Evolutionary conservation across 2,888 invertebrate genomes (phyloP).

Genomic region (Axea sp.): DNA sequence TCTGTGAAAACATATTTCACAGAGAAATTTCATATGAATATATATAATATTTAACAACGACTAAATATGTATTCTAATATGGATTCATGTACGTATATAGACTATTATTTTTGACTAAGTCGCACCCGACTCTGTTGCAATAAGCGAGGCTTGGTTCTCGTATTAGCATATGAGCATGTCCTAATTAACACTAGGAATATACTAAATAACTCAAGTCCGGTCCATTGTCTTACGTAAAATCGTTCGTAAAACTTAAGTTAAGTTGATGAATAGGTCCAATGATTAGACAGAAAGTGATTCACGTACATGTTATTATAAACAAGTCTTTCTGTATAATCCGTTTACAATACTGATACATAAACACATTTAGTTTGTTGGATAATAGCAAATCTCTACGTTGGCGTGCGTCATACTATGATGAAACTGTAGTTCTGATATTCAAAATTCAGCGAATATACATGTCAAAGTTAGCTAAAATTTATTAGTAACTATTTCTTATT

Average conservation of each 20-base stretch:
- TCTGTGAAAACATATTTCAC: too few species aligned
- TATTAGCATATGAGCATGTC: conserved; percentile 78
- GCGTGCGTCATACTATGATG: conserved; percentile 8
- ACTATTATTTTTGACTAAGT: conserved; percentile 75
- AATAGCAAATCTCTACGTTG: conserved; percentile 7
- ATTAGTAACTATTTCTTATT: conserved; percentile 26
- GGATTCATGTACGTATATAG: too few species aligned
- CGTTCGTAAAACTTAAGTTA: conserved; percentile 76
- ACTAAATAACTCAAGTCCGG: conserved; percentile 72
- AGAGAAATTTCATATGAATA: too few species aligned
- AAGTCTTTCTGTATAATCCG: conserved; percentile 56
- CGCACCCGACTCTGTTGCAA: conserved; percentile 74
- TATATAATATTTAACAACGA: too few species aligned
- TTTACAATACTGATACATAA: conserved; percentile 41
- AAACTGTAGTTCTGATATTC: conserved; percentile 24
- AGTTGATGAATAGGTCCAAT: conserved; percentile 62
- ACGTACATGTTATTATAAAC: conserved; percentile 46
- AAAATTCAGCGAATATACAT: conserved; percentile 41
- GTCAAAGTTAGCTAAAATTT: conserved; percentile 25
- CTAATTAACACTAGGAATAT: conserved; percentile 76
- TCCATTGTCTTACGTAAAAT: conserved; percentile 77
- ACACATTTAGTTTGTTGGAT: conserved; percentile 39
- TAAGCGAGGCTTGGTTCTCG: conserved; percentile 77
- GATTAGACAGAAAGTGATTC: conserved; percentile 61
- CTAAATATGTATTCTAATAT: too few species aligned